Evolutionary conservation across 2,113 vertebrate species (phyloP), one percentile per base, ranked within the genome.

Genomic region (Scopus umbretta): DNA sequence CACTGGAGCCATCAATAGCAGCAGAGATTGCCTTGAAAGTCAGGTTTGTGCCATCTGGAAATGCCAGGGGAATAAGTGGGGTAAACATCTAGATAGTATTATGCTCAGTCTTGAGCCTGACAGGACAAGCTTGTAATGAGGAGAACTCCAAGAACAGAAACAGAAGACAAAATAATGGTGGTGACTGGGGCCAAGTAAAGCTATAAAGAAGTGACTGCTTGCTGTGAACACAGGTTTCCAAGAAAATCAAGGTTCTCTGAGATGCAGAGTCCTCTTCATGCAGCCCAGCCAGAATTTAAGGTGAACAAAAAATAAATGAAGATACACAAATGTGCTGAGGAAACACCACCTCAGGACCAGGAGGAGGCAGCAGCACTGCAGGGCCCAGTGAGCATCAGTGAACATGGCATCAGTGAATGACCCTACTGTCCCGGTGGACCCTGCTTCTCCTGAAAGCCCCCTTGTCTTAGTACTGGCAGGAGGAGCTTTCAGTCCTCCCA

Each of bases 21-120:
- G 93, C 62, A 49, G 93, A 65, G 13, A 67, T 32, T 30, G 70
- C 83, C 73, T 93, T 73, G 50, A 94, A 83, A 78, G 97, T 94
- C 30, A 96, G 94, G 45, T 98, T 98, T 47, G 74, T 80, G 92
- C 98, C 98, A 94, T 98, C 98, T 98, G 96, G 80, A 94, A 90
- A 88, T 21, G 32, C 21, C 91, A 49, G 17, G 45, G 74, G 70
- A 49, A 88, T 45, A 89, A 47, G n/a, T 23, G 40, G 42, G 8
- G 20, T 65, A 52, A 80, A 42, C 45, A 83, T 43, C n/a, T 22
- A 40, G 62, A 21, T 1, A 58, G 21, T 7, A 13, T 70, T 52
- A 66, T 47, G 36, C 34, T 68, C 85, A 72, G 61, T 36, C 66
- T 73, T 29, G 63, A 88, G 22, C 62, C 68, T 58, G 81, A n/a